Percentiles rank a stretch among this genome's conserved stretches.
Conservation (phyloP, 1,140 invertebrate species). For the Neotoxoptera formosana region DNA sequence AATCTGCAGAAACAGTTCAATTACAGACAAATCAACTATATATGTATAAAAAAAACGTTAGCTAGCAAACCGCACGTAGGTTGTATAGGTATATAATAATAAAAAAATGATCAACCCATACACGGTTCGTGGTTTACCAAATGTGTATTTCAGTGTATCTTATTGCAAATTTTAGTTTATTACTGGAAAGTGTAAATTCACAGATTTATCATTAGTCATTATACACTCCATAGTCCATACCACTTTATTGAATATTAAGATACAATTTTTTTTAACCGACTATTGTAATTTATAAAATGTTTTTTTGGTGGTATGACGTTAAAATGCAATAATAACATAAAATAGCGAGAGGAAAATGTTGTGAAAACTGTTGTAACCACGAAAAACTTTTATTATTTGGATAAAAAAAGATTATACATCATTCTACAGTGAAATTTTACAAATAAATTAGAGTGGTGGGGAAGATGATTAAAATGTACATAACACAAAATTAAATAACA, state of each 20-base stretch:
- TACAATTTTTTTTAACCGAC: not conserved
- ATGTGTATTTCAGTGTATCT: no score
- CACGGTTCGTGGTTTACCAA: no score
- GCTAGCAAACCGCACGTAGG: no score
- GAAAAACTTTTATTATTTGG: slow-evolving; percentile 51
- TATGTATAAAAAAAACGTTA: no score
- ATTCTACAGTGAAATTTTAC: slow-evolving; percentile 54
- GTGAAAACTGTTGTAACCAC: slow-evolving; percentile 4
- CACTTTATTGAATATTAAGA: not conserved
- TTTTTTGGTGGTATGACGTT: not conserved
- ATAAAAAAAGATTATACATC: slow-evolving; percentile 35
- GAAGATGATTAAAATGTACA: slow-evolving; percentile 36
- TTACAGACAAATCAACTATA: no score
- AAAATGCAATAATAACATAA: not conserved
- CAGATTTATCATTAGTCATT: not conserved
- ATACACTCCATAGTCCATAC: no score
- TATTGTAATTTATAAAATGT: not conserved
- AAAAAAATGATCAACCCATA: no score
- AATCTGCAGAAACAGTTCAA: no score
- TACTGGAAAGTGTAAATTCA: not conserved
- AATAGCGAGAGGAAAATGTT: not conserved
- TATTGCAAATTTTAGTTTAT: not conserved
- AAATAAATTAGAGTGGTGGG: slow-evolving; percentile 22
- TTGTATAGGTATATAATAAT: no score
- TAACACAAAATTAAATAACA: slow-evolving; percentile 56